Conservation (phyloP, 2,113 vertebrate species). For the Grammomys dolichurus region DNA sequence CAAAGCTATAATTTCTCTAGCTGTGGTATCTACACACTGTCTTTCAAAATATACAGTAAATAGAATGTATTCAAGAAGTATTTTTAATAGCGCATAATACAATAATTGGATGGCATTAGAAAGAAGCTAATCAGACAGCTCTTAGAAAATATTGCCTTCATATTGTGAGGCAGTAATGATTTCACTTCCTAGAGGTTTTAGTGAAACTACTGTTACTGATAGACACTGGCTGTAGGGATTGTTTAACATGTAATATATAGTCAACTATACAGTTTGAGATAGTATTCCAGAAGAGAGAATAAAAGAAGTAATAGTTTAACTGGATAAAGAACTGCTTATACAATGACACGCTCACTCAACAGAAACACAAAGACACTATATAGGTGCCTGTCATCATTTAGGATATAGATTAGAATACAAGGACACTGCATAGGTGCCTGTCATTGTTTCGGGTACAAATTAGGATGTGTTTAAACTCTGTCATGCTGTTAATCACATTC, state of each 20-base stretch:
- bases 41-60: background rate
- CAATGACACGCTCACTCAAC: background rate
- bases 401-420: background rate
- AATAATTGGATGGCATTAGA: background rate
- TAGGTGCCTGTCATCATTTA: background rate
- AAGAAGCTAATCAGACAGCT: background rate
- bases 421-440: background rate
- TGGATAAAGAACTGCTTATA: background rate
- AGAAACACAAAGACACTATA: background rate
- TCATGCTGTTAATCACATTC: background rate
- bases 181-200: background rate
- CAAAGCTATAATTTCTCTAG: background rate
- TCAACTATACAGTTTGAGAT: background rate
- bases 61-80: background rate
- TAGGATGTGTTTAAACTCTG: background rate
- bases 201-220: conserved; percentile 10
- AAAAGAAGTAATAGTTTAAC: background rate
- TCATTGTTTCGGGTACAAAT: background rate
- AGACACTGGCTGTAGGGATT: conserved; percentile 11
- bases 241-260: background rate
- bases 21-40: background rate
- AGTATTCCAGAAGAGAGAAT: background rate
- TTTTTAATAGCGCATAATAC: background rate
- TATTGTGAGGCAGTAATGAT: background rate
- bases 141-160: background rate